Conservation (phyloP, 2,797 vertebrate species). For the Danio tinwini region DNA sequence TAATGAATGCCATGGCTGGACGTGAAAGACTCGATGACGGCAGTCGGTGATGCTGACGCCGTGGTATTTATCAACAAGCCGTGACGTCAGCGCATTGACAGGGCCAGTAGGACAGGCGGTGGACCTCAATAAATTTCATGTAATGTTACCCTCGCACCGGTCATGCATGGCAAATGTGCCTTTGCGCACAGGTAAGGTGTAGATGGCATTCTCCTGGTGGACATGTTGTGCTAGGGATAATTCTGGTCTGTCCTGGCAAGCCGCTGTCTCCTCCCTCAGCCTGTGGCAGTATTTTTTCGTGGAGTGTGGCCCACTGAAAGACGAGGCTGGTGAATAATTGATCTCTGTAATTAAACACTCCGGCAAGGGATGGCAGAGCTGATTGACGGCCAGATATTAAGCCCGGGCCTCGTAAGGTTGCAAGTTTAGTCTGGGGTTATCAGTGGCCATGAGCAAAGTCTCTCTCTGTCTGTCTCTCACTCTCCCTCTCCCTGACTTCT, state of each 20-base stretch:
- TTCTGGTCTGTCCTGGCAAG: constrained; percentile 57
- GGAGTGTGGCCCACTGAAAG: constrained; percentile 77
- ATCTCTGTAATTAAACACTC: constrained; percentile 87
- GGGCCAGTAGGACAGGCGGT: constrained; percentile 9
- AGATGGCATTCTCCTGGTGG: constrained; percentile 44
- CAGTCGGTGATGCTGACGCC: background rate
- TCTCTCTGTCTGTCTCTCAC: constrained; percentile 47
- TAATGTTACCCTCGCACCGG: constrained; percentile 33
- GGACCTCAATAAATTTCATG: constrained; percentile 38
- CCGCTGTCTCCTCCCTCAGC: constrained; percentile 66
- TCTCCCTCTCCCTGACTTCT: constrained; percentile 69
- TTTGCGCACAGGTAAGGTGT: background rate
- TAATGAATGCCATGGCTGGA: constrained; percentile 38
- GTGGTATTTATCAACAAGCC: constrained; percentile 54
- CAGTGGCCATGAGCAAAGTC: constrained; percentile 73
- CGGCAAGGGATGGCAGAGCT: constrained; percentile 80
- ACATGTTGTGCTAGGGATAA: constrained; percentile 43
- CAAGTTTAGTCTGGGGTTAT: constrained; percentile 86
- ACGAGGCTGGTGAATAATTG: constrained; percentile 85
- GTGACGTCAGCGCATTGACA: constrained; percentile 44
- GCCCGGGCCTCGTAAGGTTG: constrained; percentile 83
- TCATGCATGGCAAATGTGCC: constrained; percentile 41
- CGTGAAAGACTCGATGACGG: constrained; percentile 38
- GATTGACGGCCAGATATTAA: constrained; percentile 87
- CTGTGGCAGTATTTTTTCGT: constrained; percentile 69